These are phyloP conservation scores for Phylloscopus trochiloides DNA, from an alignment of 2,113 vertebrate species.

Conservation along the genomic window DNA sequence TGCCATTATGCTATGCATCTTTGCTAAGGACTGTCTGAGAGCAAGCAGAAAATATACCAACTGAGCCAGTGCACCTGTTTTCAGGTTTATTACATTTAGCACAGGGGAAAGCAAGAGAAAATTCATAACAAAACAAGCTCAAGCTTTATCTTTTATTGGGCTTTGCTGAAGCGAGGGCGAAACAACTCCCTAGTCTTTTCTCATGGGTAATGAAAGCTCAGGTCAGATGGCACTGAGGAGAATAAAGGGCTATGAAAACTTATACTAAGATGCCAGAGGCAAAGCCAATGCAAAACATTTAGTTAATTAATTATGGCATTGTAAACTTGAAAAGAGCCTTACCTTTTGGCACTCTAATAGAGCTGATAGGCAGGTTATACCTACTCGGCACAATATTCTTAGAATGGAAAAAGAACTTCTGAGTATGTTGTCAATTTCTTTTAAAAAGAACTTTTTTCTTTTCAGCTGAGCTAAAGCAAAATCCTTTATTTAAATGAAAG, in stretches of 20 bases:
- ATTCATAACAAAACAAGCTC: background rate
- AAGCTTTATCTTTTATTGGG: constrained; percentile 27
- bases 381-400: background rate
- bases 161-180: background rate
- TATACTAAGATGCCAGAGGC: background rate
- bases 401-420: background rate
- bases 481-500: background rate
- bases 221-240: background rate
- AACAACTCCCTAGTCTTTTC: background rate
- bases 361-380: background rate
- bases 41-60: background rate
- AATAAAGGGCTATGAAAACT: background rate
- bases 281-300: background rate
- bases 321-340: background rate
- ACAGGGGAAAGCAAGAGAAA: constrained; percentile 12
- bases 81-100: constrained; percentile 18
- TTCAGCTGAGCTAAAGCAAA: background rate
- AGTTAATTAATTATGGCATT: background rate
- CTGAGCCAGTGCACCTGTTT: constrained; percentile 28
- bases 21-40: background rate
- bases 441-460: background rate
- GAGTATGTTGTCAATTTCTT: background rate
- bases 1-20: background rate
- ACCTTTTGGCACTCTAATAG: background rate
- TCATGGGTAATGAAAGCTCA: background rate